Base-by-base conservation (phyloP, 2,797 vertebrate genomes). In the Lycodopsis pacificus region DNA sequence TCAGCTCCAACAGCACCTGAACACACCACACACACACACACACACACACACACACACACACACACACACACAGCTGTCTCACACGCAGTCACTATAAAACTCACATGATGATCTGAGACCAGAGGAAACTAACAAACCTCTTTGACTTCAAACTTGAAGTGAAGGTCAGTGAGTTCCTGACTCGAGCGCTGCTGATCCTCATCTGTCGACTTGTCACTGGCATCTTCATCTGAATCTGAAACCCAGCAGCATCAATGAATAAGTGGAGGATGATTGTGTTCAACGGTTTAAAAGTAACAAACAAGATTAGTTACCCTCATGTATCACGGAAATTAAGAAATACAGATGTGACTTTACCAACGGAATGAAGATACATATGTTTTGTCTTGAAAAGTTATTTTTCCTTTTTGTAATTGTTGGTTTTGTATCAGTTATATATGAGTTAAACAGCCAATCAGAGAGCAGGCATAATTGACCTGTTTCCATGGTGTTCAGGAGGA, bases 61-160 rank as follows among this genome's bases (percentile, higher is more conserved):
- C 42, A 19, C 42, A 44, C 42, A 44, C 42, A 44, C 42, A 3
- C 17, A 32, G 32, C 32, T 53, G 48, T 51, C 20, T 51, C 20
- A 51, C 51, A 25, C 7, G 51, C 22, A 53, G n/a, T 12, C 51
- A 12, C 4, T 25, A 56, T 5, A 22, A 17, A 25, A 30, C 34
- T 56, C 73, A 57, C 44, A 17, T 15, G 30, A 63, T 30, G 32
- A 56, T 7, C 14, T 38, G 27, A 64, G 27, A 65, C 3, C 20
- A 38, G 17, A 54, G 1, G 49, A 13, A 49, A 61, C 36, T 13
- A 22, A 76, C 89, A 0, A 80, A 97, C 98, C 93, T 96, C 96
- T 94, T 94, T 97, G 83, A 98, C 93, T 95, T 99, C 98, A 91
- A 99, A 99, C 77, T 96, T 96, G 80, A 99, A 90, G 32, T 96